A percentile compares a stretch with the other conserved stretches of the same genome.
phyloP scores from a whole-genome alignment of 2,888 invertebrate genomes.

The Dolichopus griseipennis region DNA sequence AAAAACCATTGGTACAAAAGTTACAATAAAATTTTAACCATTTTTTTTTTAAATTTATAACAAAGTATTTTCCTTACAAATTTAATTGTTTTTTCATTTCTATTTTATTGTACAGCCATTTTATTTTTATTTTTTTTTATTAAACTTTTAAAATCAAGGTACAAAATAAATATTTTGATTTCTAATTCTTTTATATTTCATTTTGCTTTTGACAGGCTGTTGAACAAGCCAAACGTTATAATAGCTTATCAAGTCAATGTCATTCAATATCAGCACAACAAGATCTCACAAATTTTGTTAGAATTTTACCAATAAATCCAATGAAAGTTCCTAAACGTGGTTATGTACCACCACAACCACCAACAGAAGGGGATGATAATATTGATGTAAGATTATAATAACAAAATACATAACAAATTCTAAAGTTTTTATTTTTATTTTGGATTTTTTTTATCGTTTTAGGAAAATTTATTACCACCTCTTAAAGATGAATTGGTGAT shows the following conservation, averaged over 20 bases:
- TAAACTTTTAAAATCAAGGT: too few relatives aligned
- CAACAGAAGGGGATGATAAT: constrained; percentile 44
- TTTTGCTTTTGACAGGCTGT: constrained; percentile 50
- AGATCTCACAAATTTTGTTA: constrained; percentile 60
- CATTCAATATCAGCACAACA: constrained; percentile 55
- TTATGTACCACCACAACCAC: constrained; percentile 61
- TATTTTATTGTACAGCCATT: too few relatives aligned
- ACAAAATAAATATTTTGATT: too few relatives aligned
- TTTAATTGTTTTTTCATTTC: too few relatives aligned
- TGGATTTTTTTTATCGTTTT: constrained; percentile 18
- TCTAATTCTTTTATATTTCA: too few relatives aligned
- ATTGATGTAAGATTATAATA: constrained; percentile 42
- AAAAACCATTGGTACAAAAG: too few relatives aligned
- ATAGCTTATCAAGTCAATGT: constrained; percentile 67
- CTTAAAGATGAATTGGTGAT: constrained; percentile 76
- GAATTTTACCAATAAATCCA: constrained; percentile 50
- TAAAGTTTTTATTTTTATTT: not conserved
- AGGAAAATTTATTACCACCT: constrained; percentile 65
- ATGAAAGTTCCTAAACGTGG: constrained; percentile 42
- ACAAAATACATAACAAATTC: constrained; percentile 11
- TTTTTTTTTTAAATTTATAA: too few relatives aligned
- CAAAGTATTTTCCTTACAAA: too few relatives aligned
- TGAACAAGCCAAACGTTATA: constrained; percentile 77
- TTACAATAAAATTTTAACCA: too few relatives aligned
- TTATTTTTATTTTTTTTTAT: too few relatives aligned